Base-by-base conservation (phyloP, 2,797 vertebrate genomes). In the Hydrolagus colliei region DNA sequence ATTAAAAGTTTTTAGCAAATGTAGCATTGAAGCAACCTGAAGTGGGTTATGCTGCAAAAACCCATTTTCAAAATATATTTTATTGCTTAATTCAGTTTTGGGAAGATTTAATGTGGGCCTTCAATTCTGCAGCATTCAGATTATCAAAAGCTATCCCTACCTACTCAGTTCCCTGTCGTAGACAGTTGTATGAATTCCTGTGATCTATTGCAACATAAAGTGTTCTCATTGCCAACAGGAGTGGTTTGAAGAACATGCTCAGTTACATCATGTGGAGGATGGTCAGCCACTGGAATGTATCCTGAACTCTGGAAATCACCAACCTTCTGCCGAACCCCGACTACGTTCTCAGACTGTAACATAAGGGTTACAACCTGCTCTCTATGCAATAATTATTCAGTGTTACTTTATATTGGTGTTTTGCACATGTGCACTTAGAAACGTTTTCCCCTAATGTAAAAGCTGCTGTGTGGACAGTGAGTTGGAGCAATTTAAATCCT, bases 221-320 rank as follows among this genome's bases (percentile, higher is more conserved):
- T 84, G 65, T 71, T 35, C 71, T 67, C 16, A 10, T 71, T 84
- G 35, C 79, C 79, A 52, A 2, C 87, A 98, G 97, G 97, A 97
- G 89, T 99, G 98, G 98, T 98, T 97, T 65, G 93, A 95, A 86
- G 96, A 99, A 86, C 97, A 96, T 74, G 94, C 96, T 68, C 93
- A 90, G 79, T 92, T 95, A 88, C 95, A 93, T 86, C 92, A 95
- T 86, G 89, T 93, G 72, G 91, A 93, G 86, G 90, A 0, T 87
- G 86, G 90, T 89, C 89, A 91, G 87, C 92, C 87, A 22, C 86
- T 89, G 86, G 91, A 93, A 86, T 90, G 76, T 89, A 89, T 88
- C 9, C 72, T 87, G 88, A 16, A 88, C 90, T 85, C 84, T 32
- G 18, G 86, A 86, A 89, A 63, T 52, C 88, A 87, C 88, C 92